These are phyloP conservation scores for Anarsia innoxiella DNA, from an alignment of 2,888 invertebrate genomes.

Conservation along the genomic window DNA sequence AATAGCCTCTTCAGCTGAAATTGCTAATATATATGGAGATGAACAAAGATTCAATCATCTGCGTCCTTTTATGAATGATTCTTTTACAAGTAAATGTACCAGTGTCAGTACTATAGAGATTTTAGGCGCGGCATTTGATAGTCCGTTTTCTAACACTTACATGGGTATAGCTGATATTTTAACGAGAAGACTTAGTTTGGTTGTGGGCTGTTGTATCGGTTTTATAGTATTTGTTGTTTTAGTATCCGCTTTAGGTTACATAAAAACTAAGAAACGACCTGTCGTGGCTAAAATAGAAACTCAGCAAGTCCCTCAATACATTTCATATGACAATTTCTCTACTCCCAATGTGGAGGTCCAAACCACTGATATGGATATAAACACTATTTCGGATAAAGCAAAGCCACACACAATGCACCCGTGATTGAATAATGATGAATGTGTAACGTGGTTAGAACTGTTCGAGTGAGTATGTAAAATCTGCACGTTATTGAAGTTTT, in stretches of 20 bases:
- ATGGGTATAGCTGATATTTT: conserved; percentile 84
- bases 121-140: conserved; percentile 77
- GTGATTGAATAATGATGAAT: conserved; percentile 29
- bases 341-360: conserved; percentile 54
- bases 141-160: conserved; percentile 77
- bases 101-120: conserved; percentile 84
- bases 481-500: conserved; percentile 29
- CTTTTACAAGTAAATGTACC: conserved; percentile 84
- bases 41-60: conserved; percentile 71
- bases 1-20: conserved; percentile 45
- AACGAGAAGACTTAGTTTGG: conserved; percentile 86
- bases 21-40: conserved; percentile 71
- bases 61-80: conserved; percentile 73
- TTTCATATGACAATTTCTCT: conserved; percentile 79
- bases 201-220: conserved; percentile 90
- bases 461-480: conserved; percentile 23
- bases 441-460: conserved; percentile 24
- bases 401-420: conserved; percentile 47
- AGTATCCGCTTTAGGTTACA: conserved; percentile 88
- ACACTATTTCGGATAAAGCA: conserved; percentile 60
- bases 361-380: conserved; percentile 63
- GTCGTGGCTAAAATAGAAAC: conserved; percentile 81
- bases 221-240: conserved; percentile 89
- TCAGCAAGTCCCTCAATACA: conserved; percentile 85
- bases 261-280: conserved; percentile 89